Percentiles rank a stretch among this genome's conserved stretches.
phyloP scores from a whole-genome alignment of 2,888 invertebrate species.

The Dastarcus helophoroides region DNA sequence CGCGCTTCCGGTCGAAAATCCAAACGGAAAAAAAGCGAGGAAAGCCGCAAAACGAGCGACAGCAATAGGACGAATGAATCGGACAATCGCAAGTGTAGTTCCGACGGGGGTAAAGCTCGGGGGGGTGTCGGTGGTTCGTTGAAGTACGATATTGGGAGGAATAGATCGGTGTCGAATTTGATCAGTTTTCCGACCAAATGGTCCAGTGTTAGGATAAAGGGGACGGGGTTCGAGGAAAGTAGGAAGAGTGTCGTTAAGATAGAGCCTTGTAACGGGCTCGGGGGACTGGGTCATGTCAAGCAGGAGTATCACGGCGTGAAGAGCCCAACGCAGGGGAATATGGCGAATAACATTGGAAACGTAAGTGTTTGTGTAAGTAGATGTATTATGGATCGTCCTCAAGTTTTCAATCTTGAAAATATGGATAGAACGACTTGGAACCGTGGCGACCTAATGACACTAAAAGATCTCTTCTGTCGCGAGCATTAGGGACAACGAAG shows the following conservation, averaged over 20 bases:
- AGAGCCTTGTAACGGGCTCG: conserved; percentile 50
- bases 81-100: conserved; percentile 18
- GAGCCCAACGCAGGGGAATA: conserved; percentile 27
- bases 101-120: conserved; percentile 15
- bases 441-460: no score
- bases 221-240: conserved; percentile 51
- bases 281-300: conserved; percentile 21
- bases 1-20: conserved; percentile 7
- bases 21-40: conserved; percentile 11
- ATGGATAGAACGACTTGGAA: no score
- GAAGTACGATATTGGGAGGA: conserved; percentile 33
- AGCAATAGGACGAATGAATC: conserved; percentile 9
- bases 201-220: conserved; percentile 52
- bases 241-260: conserved; percentile 51
- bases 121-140: conserved; percentile 30
- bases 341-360: conserved; percentile 33
- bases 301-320: conserved; percentile 28
- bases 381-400: no score
- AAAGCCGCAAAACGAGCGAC: conserved; percentile 11
- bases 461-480: no score
- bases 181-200: conserved; percentile 43
- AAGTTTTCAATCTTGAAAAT: no score
- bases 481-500: no score
- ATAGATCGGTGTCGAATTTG: conserved; percentile 29
- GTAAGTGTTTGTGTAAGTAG: no score